Evolutionary conservation across 1,140 invertebrate species (phyloP), one percentile per base, ranked within the genome.

Genomic region (Nasonia giraulti): DNA sequence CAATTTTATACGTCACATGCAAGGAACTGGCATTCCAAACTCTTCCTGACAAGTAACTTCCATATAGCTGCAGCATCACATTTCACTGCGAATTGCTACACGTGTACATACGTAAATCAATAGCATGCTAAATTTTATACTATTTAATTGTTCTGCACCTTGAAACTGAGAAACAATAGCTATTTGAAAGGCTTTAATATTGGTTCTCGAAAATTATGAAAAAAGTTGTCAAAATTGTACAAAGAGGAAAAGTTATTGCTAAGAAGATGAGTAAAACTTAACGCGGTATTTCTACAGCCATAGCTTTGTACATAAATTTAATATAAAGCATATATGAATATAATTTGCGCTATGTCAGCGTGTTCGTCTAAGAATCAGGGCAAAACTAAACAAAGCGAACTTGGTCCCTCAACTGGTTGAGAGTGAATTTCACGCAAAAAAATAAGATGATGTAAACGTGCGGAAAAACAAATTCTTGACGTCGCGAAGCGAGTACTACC

Each of bases 271-370:
- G 68, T 6, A 6, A 50, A 83, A 68, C 23, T 83, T 55, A 20
- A 62, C 11, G 86, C 81, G 66, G 62, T 86, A 12, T 85, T 89
- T 86, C 85, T 87, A 74, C 83, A 87, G 83, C 77, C 84, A 86
- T 88, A 82, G 86, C 55, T 78, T 85, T 89, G 89, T 89, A 89
- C 86, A 89, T 89, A 89, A 31, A 79, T 69, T 79, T 79, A n/a
- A 73, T 55, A 79, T 31, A 12, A 55, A 80, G 83, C 78, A 89
- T 82, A 88, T 71, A 86, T 84, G 82, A 37, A 37, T 76, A 50
- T 83, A 87, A 83, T 88, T 87, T 78, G 55, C 37, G 62, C 20
- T n/a, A 14, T 44, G 14, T 40, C 2, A n/a, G 68, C 33, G 71
- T 20, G n/a, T 33, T 82, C 40, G 37, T 50, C 74, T 27, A 71